A percentile compares a stretch with the other conserved stretches of the same genome.
Evolutionary conservation across 2,888 invertebrate genomes (phyloP).

Genomic region (Saturnia pavonia): DNA sequence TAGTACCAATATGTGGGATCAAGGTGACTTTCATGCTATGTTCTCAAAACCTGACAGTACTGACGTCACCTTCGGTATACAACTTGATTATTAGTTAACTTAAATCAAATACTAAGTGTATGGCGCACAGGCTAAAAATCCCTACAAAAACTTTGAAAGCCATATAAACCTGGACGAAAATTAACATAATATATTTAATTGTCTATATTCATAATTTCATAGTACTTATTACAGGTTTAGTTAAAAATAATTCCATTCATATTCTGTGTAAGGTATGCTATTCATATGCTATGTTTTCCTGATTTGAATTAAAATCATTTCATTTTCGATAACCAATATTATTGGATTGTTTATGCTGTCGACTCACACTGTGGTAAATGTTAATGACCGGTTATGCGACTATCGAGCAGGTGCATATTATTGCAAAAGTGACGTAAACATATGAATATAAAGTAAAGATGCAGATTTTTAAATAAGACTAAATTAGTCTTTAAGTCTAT

Average conservation of each 20-base stretch:
- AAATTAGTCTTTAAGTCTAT: not conserved
- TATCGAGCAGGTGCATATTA: constrained; percentile 36
- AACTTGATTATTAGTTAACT: too few relatives aligned
- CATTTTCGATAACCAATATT: constrained; percentile 29
- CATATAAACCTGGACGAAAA: too few relatives aligned
- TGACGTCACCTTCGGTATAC: too few relatives aligned
- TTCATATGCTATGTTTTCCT: not conserved
- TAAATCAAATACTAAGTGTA: too few relatives aligned
- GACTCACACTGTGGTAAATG: constrained; percentile 32
- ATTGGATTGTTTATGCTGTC: constrained; percentile 49
- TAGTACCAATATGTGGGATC: too few relatives aligned
- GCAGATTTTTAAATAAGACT: not conserved
- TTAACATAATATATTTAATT: too few relatives aligned
- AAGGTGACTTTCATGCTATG: too few relatives aligned
- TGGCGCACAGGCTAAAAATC: too few relatives aligned
- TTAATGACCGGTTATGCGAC: constrained; percentile 41
- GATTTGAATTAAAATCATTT: not conserved
- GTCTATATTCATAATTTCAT: not conserved
- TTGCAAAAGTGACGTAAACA: constrained; percentile 14
- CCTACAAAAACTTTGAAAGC: too few relatives aligned
- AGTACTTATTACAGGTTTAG: not conserved
- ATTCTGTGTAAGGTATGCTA: not conserved
- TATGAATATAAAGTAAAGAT: not conserved
- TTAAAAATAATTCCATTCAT: not conserved
- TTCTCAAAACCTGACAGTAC: too few relatives aligned